Conservation (phyloP, 1,140 invertebrate genomes). For the Heliothis virescens region DNA sequence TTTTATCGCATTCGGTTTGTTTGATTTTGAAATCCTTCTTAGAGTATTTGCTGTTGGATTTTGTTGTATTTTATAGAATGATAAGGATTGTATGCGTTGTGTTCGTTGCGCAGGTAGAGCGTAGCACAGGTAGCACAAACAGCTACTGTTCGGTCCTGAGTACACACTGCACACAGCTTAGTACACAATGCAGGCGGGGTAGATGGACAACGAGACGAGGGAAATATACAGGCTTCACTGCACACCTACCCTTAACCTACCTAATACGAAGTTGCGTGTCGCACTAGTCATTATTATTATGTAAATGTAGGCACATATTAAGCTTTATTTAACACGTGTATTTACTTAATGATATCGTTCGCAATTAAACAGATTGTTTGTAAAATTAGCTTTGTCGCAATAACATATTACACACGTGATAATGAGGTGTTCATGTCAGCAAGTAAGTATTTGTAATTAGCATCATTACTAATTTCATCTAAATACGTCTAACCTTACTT, state of each 20-base stretch:
- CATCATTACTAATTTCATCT: no score
- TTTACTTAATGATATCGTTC: constrained; percentile 27
- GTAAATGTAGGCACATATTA: neutral
- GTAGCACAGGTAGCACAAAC: constrained; percentile 82
- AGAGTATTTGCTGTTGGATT: constrained; percentile 73
- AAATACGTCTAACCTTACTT: no score
- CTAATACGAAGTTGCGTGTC: constrained; percentile 17
- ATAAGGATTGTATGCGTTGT: constrained; percentile 79
- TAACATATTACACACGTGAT: constrained; percentile 10
- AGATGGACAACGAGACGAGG: constrained; percentile 50
- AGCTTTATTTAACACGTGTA: constrained; percentile 30
- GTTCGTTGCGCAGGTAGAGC: constrained; percentile 69
- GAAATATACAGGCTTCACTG: constrained; percentile 27
- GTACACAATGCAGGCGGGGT: constrained; percentile 62
- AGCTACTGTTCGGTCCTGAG: constrained; percentile 80
- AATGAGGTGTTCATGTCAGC: constrained; percentile 9
- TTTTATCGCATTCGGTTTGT: constrained; percentile 61
- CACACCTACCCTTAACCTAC: constrained; percentile 28
- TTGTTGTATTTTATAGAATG: constrained; percentile 76
- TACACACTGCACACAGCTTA: constrained; percentile 66
- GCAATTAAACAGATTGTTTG: constrained; percentile 4
- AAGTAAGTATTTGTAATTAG: neutral
- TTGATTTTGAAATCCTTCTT: constrained; percentile 69
- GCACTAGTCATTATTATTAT: constrained; percentile 1
- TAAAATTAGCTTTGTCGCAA: neutral